These are phyloP conservation scores for Ethmia dodecea DNA, from an alignment of 2,888 invertebrate species.

Conservation along the genomic window DNA sequence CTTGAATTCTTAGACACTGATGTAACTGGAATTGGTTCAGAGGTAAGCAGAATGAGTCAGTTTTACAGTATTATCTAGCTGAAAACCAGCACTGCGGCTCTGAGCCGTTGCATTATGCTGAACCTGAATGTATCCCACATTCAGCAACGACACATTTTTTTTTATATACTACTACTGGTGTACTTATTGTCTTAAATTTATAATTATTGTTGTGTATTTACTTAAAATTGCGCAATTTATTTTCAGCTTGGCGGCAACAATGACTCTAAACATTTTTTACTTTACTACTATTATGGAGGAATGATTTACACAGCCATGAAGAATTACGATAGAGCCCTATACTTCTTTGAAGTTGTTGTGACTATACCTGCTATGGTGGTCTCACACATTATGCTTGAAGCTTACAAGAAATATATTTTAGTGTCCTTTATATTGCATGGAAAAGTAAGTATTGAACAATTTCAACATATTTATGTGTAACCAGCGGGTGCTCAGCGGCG, in stretches of 20 bases:
- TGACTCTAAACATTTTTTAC: conserved; percentile 92
- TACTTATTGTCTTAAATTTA: no score
- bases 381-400: conserved; percentile 97
- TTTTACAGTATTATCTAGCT: no score
- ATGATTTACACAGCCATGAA: conserved; percentile 97
- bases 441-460: conserved; percentile 79
- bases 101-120: no score
- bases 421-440: conserved; percentile 95
- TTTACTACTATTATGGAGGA: conserved; percentile 98
- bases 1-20: conserved; percentile 92
- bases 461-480: no score
- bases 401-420: conserved; percentile 97
- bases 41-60: no score
- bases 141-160: no score
- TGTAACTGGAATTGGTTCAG: conserved; percentile 93
- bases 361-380: conserved; percentile 97
- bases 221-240: no score
- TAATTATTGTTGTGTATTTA: no score
- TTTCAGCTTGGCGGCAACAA: conserved; percentile 83
- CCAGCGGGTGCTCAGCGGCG: no score
- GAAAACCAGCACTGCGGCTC: no score
- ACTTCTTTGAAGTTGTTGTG: conserved; percentile 96
- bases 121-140: no score
- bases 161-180: no score
- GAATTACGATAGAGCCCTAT: conserved; percentile 94